phyloP scores from a whole-genome alignment of 2,113 vertebrate species.

The Atherinomorus stipes region DNA sequence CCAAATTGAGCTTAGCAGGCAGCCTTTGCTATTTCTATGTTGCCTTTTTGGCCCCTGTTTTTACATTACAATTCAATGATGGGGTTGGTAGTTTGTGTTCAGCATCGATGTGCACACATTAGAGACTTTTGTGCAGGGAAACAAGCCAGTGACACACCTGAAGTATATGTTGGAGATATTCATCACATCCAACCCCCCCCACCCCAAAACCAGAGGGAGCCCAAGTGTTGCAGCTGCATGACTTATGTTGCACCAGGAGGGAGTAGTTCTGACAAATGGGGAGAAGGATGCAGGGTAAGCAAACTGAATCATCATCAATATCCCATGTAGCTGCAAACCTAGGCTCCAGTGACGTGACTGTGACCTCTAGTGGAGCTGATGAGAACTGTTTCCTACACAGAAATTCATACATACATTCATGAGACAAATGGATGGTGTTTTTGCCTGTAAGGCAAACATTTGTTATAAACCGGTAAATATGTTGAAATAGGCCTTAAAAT shows the following conservation, averaged over 20 bases:
- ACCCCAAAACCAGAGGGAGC: conserved; percentile 40
- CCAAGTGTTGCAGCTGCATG: conserved; percentile 55
- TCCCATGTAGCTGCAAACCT: conserved; percentile 23
- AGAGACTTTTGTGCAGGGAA: conserved; percentile 21
- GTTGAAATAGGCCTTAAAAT: conserved; percentile 3
- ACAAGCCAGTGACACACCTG: conserved; percentile 25
- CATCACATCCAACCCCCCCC: conserved; percentile 28
- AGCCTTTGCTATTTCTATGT: conserved; percentile 23
- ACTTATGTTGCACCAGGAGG: conserved; percentile 65
- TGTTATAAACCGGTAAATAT: conserved; percentile 7
- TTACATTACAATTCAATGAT: conserved; percentile 34
- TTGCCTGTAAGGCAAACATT: conserved; percentile 10
- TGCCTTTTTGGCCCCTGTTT: conserved; percentile 25
- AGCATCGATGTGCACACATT: conserved; percentile 28
- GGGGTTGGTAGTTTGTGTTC: conserved; percentile 24
- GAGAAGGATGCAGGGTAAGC: conserved; percentile 70
- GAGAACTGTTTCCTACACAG: conserved; percentile 8
- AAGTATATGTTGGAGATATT: conserved; percentile 29
- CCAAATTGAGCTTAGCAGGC: conserved; percentile 32
- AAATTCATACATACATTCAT: conserved; percentile 29
- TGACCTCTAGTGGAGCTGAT: conserved; percentile 67
- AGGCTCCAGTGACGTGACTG: conserved; percentile 3
- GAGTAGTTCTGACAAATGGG: conserved; percentile 67
- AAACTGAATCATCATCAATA: conserved; percentile 64
- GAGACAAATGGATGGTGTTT: conserved; percentile 11